These are phyloP conservation scores for Sturnira hondurensis DNA, from an alignment of 2,113 vertebrate species.

Conservation along the genomic window DNA sequence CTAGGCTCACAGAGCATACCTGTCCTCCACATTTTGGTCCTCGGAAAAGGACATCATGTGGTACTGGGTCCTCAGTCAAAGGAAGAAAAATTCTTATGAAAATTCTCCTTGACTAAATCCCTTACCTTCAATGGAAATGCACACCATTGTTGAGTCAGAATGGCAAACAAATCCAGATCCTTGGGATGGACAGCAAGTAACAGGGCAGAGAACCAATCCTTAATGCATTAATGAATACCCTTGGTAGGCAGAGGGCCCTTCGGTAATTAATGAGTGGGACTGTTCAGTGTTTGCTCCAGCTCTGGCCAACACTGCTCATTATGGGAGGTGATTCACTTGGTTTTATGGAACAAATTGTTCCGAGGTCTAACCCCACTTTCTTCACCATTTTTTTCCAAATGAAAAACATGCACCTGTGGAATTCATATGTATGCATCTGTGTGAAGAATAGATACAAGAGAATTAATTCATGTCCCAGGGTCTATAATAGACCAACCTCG, in stretches of 20 bases:
- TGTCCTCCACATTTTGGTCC: background rate
- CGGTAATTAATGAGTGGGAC: constrained; percentile 53
- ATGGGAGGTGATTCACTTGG: constrained; percentile 56
- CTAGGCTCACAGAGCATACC: background rate
- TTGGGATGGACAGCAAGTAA: background rate
- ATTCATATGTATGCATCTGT: background rate
- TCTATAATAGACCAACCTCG: background rate
- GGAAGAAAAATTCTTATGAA: background rate
- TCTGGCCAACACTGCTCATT: constrained; percentile 39
- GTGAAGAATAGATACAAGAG: constrained; percentile 31
- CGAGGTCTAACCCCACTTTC: constrained; percentile 54
- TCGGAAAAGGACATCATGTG: background rate
- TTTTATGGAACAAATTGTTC: constrained; percentile 55
- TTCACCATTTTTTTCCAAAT: background rate
- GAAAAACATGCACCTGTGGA: constrained; percentile 47
- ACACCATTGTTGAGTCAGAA: background rate
- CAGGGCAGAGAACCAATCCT: background rate
- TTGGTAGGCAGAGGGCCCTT: constrained; percentile 42
- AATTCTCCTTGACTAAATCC: background rate
- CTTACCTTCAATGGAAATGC: background rate
- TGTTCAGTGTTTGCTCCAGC: constrained; percentile 16
- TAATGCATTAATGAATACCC: constrained; percentile 52
- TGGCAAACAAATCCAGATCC: background rate
- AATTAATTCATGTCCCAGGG: background rate
- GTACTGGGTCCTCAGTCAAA: background rate